These are phyloP conservation scores for Eupithecia subfuscata DNA, from an alignment of 2,888 invertebrate genomes.

Conservation along the genomic window DNA sequence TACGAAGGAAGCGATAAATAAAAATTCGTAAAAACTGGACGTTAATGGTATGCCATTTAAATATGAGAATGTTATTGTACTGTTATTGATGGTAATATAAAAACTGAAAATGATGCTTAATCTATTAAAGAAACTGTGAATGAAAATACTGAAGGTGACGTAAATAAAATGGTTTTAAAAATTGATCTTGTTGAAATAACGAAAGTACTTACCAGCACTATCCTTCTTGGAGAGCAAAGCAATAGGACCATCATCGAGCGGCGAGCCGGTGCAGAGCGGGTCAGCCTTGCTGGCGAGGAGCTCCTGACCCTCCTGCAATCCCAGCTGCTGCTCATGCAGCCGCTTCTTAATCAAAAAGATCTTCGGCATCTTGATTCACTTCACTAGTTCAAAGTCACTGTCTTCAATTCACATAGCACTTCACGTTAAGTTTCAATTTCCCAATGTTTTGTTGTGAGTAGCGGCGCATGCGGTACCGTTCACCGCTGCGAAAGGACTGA, in stretches of 20 bases:
- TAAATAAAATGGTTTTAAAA: background rate
- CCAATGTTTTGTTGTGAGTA: constrained; percentile 77
- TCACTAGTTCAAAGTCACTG: constrained; percentile 77
- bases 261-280: constrained; percentile 84
- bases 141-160: background rate
- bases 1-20: constrained; percentile 73
- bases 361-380: constrained; percentile 91
- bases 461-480: constrained; percentile 83
- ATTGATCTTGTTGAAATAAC: background rate
- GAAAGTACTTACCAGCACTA: constrained; percentile 67
- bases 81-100: background rate
- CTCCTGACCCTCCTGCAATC: constrained; percentile 92
- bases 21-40: constrained; percentile 49
- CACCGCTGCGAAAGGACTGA: constrained; percentile 82
- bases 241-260: constrained; percentile 84
- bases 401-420: constrained; percentile 78
- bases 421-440: constrained; percentile 70
- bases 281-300: constrained; percentile 86
- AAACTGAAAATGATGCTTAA: background rate
- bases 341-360: constrained; percentile 96
- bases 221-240: constrained; percentile 85
- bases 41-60: constrained; percentile 38
- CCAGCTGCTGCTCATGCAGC: constrained; percentile 95
- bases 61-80: constrained; percentile 22
- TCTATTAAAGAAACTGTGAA: constrained; percentile 1